Evolutionary conservation across 2,888 invertebrate genomes (phyloP).

Genomic region (Epistrophella euchroma): DNA sequence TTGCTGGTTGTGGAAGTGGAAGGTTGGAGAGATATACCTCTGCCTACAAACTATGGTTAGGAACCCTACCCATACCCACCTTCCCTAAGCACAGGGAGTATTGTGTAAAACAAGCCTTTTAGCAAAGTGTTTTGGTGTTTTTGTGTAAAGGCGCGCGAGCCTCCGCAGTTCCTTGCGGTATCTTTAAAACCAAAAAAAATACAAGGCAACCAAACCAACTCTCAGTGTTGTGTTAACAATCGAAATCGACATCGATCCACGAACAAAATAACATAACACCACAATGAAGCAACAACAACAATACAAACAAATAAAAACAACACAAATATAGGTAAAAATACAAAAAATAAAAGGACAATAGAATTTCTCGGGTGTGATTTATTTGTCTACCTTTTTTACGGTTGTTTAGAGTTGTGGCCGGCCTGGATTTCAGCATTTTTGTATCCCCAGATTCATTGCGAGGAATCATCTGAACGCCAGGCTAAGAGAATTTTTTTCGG

Average conservation of each 20-base stretch:
- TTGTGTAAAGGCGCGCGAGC: constrained; percentile 69
- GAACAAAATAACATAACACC: constrained; percentile 73
- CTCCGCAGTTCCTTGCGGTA: constrained; percentile 65
- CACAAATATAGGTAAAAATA: background rate
- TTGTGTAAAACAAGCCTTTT: constrained; percentile 76
- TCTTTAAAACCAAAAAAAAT: constrained; percentile 38
- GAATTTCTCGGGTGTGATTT: constrained; percentile 75
- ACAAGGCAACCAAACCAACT: constrained; percentile 45
- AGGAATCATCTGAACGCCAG: constrained; percentile 5
- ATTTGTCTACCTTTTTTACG: constrained; percentile 76
- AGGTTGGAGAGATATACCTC: constrained; percentile 21
- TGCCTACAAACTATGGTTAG: background rate
- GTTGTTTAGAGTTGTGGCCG: constrained; percentile 68
- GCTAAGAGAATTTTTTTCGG: background rate
- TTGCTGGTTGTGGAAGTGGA: constrained; percentile 9
- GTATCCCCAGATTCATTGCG: constrained; percentile 46
- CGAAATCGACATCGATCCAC: constrained; percentile 75
- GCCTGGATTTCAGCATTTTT: constrained; percentile 25
- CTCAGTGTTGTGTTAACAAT: constrained; percentile 74
- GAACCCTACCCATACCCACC: constrained; percentile 20
- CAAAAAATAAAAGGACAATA: constrained; percentile 68
- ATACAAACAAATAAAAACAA: background rate
- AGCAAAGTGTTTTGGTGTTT: constrained; percentile 75
- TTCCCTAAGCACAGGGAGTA: constrained; percentile 68
- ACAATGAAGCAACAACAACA: constrained; percentile 42